Evolutionary conservation across 2,888 invertebrate genomes (phyloP).

Genomic region (Bellardia pandia): DNA sequence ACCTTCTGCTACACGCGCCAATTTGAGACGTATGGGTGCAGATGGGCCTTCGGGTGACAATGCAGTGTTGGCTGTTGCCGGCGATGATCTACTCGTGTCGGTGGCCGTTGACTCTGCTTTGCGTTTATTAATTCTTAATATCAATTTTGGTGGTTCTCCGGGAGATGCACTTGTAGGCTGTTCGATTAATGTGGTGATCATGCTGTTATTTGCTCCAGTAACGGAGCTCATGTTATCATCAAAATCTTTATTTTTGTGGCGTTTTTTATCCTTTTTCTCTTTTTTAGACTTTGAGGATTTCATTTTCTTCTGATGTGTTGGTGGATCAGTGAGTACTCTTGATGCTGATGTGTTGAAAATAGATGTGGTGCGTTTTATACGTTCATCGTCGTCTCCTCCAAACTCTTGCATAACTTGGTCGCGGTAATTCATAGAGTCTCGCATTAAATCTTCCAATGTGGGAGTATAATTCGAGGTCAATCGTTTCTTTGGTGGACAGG

Average conservation of each 20-base stretch:
- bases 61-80: constrained; percentile 13
- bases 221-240: constrained; percentile 77
- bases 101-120: constrained; percentile 80
- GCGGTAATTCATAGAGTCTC: constrained; percentile 94
- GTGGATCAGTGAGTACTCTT: constrained; percentile 54
- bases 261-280: constrained; percentile 86
- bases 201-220: constrained; percentile 70
- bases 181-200: constrained; percentile 84
- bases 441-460: constrained; percentile 91
- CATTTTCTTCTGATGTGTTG: constrained; percentile 77
- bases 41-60: constrained; percentile 80
- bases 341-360: constrained; percentile 79
- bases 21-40: constrained; percentile 92
- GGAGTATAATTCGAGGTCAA: constrained; percentile 86
- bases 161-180: constrained; percentile 82
- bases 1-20: constrained; percentile 92
- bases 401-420: constrained; percentile 93
- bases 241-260: constrained; percentile 78
- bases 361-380: constrained; percentile 75
- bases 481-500: constrained; percentile 93
- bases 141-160: constrained; percentile 89
- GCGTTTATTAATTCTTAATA: constrained; percentile 87
- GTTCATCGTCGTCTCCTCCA: constrained; percentile 86
- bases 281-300: constrained; percentile 84
- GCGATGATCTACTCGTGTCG: constrained; percentile 79